These are phyloP conservation scores for Apis mellifera DNA, from an alignment of 1,140 invertebrate species.

Conservation along the genomic window Amel_HAv3.1 CM009932.2:7177501-7178000, in stretches of 20 bases:
- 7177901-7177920: not conserved
- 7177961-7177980: not conserved
- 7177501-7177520: slow-evolving; percentile 59
- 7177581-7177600: slow-evolving; percentile 62
- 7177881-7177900: not conserved
- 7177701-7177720: not conserved
- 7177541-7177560: slow-evolving; percentile 66
- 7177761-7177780: not conserved
- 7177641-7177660: not conserved
- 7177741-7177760: not conserved
- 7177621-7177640: slow-evolving; percentile 35
- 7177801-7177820: not conserved
- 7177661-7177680: not conserved
- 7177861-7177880: not conserved
- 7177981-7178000: not conserved
- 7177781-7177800: not conserved
- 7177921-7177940: not conserved
- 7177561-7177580: slow-evolving; percentile 69
- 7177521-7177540: slow-evolving; percentile 70
- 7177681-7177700: not conserved
- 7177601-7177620: slow-evolving; percentile 57
- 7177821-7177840: not conserved
- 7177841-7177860: too few species aligned
- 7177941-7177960: not conserved
- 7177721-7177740: not conserved